Percentiles rank a stretch among this genome's conserved stretches.
phyloP scores from a whole-genome alignment of 2,888 invertebrate genomes.

The Nomada goodeniana region DNA sequence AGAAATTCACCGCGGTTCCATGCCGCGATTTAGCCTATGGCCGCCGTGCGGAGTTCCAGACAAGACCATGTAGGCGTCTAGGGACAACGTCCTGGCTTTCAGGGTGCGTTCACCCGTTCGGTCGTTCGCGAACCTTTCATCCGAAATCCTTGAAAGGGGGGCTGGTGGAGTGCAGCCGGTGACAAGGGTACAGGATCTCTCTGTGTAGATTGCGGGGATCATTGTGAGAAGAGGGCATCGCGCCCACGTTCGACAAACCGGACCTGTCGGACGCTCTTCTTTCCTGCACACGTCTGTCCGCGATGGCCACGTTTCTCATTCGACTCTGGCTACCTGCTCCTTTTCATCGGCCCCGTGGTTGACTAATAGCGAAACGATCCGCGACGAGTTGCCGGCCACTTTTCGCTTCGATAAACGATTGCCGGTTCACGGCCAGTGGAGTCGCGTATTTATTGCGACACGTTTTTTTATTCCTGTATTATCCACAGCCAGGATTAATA shows the following conservation, averaged over 20 bases:
- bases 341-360: constrained; percentile 20
- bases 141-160: constrained; percentile 56
- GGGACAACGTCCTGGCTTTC: constrained; percentile 71
- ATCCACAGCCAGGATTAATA: too few species aligned
- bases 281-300: constrained; percentile 40
- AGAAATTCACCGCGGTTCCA: constrained; percentile 62
- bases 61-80: constrained; percentile 64
- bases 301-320: constrained; percentile 52
- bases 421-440: background rate
- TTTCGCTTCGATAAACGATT: constrained; percentile 27
- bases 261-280: constrained; percentile 58
- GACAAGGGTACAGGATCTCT: constrained; percentile 69
- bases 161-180: constrained; percentile 34
- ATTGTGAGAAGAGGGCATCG: constrained; percentile 78
- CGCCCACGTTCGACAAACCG: constrained; percentile 75
- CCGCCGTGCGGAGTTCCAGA: constrained; percentile 35
- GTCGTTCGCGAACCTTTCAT: constrained; percentile 49
- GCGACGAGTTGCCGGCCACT: constrained; percentile 8
- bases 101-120: constrained; percentile 76
- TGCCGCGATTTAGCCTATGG: constrained; percentile 50
- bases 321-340: constrained; percentile 52
- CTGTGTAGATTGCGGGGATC: constrained; percentile 75
- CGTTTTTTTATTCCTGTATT: too few species aligned
- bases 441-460: too few species aligned
- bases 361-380: constrained; percentile 48